Evolutionary conservation across 1,140 invertebrate species (phyloP).

Genomic region (Coptotermes formosanus): DNA sequence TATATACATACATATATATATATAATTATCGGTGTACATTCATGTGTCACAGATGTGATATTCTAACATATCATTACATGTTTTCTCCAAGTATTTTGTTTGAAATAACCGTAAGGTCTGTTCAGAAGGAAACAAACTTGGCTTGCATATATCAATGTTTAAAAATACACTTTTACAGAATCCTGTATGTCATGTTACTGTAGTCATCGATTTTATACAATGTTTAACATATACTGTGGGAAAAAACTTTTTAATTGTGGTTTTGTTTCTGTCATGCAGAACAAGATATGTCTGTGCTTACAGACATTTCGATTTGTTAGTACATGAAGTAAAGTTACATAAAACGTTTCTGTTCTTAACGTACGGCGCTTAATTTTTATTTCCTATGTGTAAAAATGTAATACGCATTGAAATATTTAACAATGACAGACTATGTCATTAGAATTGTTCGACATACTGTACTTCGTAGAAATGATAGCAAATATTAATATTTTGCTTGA

Average conservation of each 20-base stretch:
- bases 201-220: background rate
- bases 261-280: background rate
- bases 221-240: background rate
- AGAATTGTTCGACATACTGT: background rate
- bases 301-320: background rate
- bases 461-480: too few species aligned
- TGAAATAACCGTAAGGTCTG: background rate
- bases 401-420: background rate
- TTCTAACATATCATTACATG: slow-evolving; percentile 3
- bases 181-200: background rate
- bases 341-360: background rate
- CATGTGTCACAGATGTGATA: background rate
- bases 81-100: background rate
- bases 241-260: background rate
- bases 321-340: background rate
- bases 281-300: background rate
- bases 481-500: background rate
- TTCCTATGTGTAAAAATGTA: background rate
- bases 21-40: background rate
- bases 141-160: background rate
- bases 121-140: background rate
- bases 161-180: background rate
- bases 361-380: background rate
- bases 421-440: background rate
- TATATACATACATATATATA: too few species aligned